Conservation (phyloP, 2,888 invertebrate species). For the Tupiocoris notatus region DNA sequence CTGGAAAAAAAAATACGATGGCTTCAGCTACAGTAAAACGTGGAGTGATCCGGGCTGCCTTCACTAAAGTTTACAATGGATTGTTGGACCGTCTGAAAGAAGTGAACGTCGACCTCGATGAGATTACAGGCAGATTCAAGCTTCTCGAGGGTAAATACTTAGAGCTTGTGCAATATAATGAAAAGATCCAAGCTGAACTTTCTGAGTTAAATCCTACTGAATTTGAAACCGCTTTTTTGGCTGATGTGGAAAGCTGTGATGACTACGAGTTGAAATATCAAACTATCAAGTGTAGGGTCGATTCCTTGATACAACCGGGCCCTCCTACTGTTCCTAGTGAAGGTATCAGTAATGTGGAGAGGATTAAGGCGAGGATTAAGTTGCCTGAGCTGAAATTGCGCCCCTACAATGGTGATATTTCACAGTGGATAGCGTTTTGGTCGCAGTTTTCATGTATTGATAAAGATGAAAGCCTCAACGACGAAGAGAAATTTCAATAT, state of each 20-base stretch:
- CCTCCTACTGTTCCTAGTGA: background rate
- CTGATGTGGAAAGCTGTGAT: background rate
- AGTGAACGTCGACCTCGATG: background rate
- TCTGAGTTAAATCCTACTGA: background rate
- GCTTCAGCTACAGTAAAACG: too few species aligned
- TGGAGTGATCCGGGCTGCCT: background rate
- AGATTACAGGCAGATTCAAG: background rate
- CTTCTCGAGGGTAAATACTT: background rate
- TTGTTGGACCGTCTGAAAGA: background rate
- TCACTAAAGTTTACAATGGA: background rate
- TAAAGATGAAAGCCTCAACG: background rate
- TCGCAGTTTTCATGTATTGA: constrained; percentile 7
- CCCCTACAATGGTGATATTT: background rate
- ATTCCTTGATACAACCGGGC: background rate
- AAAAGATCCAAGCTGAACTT: background rate
- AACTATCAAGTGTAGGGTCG: background rate
- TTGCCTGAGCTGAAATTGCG: constrained; percentile 8
- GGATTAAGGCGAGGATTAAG: background rate
- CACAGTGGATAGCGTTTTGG: constrained; percentile 17
- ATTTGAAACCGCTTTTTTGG: background rate
- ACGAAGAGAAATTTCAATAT: constrained; percentile 12
- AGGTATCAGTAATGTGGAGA: background rate
- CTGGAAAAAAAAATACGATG: too few species aligned
- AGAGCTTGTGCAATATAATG: background rate
- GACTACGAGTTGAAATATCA: background rate